Base-by-base conservation (phyloP, 2,888 invertebrate genomes). In the Cinara cedri region DNA sequence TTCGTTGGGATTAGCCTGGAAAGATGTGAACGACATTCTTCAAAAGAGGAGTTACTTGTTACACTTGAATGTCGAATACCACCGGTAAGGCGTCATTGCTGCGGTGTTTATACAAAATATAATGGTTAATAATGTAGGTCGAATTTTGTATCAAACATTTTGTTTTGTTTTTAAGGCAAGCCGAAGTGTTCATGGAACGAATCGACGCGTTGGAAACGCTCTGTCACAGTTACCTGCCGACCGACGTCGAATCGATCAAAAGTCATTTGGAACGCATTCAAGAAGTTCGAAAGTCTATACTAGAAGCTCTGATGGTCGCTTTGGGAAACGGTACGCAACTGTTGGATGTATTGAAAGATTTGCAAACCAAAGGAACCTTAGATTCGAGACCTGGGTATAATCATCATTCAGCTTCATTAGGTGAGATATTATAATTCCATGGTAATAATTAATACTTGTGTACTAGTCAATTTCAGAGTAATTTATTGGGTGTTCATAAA, bases 271-370 rank as follows among this genome's bases (percentile, higher is more conserved):
- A 89, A 81, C 90, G 89, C 84, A 90, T 93, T 83, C 91, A 92
- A 84, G 92, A 93, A 83, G 87, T 91, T 82, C 87, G 91, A 81
- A 90, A 91, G 84, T 88, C 89, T 72, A 90, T 94, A 85, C 87
- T 95, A 81, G 93, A 93, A 83, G 88, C 91, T 9, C 89, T 94
- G 3, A 93, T 94, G 90, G 88, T 89, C n/a, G 92, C 94, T 3
- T 87, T 95, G 70, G 92, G 93, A 84, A 90, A 92, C 82, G 95
- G 95, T 70, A 93, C 93, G 85, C 88, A 89, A 75, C 87, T 95
- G 82, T 87, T 95, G 83, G 91, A 91, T 71, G 89, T 90, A 84
- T 87, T 95, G 82, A 90, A 91, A 84, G 91, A 93, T 85, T 88
- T 94, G 83, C 91, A 91, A 80, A 89, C 90, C 84, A 89, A 91